Evolutionary conservation across 2,797 vertebrate species (phyloP), one percentile per base, ranked within the genome.

Genomic region (Cyprinella venusta): DNA sequence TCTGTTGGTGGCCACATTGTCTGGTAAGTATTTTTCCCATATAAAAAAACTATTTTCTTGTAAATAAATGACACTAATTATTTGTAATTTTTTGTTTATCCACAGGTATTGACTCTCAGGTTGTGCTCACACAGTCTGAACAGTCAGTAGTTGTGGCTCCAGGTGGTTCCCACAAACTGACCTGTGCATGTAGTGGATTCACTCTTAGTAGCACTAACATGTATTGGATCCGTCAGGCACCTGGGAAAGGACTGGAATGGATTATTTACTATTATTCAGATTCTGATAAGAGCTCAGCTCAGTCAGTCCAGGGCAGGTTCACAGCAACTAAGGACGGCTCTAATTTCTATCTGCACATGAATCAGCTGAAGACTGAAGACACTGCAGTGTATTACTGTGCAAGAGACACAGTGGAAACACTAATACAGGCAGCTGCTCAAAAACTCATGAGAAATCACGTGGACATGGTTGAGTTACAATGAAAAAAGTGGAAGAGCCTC

Each of bases 331-430:
- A 9, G 12, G 80, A 82, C 78, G 24, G 50, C 38, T 45, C 76
- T 19, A 64, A 67, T 64, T 19, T 78, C 1, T 75, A 72, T 71
- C 33, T 86, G 71, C 48, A 71, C 8, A 56, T 86, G 78, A 64
- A 21, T 76, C 40, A 45, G 18, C 5, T 79, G 4, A 79, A 30
- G 38, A 38, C 38, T 72, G 54, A 80, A 10, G 80, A 87, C 64
- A 63, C 79, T 63, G 83, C 83, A 50, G 75, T 76, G 70, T 82
- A 80, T 76, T 85, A 85, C 70, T 87, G 80, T 84, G 83, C 75
- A 2, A 70, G n/a, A 79, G 0, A 4, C 83, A 83, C 80, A 71
- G 76, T 70, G 33, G 0, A 40, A 40, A 4, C 36, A 52, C 4
- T 18, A 36, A 64, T 64, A 30, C 40, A 42, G 38, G 2, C 36